phyloP scores from a whole-genome alignment of 2,113 vertebrate genomes.

The Odontesthes bonariensis region DNA sequence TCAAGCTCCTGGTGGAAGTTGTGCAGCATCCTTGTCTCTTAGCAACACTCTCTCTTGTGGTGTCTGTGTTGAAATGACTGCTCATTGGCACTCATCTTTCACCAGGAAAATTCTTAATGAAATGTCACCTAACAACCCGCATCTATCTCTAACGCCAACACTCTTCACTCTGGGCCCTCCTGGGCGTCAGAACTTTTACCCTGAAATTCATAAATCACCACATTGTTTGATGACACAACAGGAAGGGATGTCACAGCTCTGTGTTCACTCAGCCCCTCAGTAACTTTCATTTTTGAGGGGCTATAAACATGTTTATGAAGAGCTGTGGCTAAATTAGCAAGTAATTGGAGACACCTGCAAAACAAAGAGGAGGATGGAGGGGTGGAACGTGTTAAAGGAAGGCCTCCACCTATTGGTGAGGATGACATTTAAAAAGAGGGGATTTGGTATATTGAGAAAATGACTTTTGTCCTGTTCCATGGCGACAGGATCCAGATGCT shows the following conservation, averaged over 20 bases:
- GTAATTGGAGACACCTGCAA: slow-evolving; percentile 90
- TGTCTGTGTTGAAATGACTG: slow-evolving; percentile 93
- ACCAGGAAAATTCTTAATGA: slow-evolving; percentile 94
- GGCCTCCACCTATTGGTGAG: slow-evolving; percentile 80
- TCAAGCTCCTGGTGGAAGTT: slow-evolving; percentile 95
- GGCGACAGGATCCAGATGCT: slow-evolving; percentile 93
- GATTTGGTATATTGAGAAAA: slow-evolving; percentile 85
- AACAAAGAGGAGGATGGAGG: slow-evolving; percentile 85
- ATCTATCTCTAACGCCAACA: slow-evolving; percentile 89
- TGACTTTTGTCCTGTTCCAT: slow-evolving; percentile 87
- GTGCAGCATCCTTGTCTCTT: slow-evolving; percentile 97
- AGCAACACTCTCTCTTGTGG: slow-evolving; percentile 97
- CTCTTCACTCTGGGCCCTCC: slow-evolving; percentile 77
- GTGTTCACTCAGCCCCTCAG: slow-evolving; percentile 10
- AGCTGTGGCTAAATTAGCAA: slow-evolving; percentile 85
- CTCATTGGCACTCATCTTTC: slow-evolving; percentile 97
- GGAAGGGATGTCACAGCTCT: slow-evolving; percentile 41
- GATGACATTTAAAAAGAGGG: slow-evolving; percentile 71
- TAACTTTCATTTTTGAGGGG: slow-evolving; percentile 37
- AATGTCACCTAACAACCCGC: slow-evolving; percentile 96
- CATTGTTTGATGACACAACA: slow-evolving; percentile 80
- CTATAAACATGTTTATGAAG: slow-evolving; percentile 75
- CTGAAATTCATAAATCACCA: slow-evolving; percentile 87
- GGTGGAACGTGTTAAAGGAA: slow-evolving; percentile 70
- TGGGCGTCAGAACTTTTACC: slow-evolving; percentile 77